Percentiles rank a stretch among this genome's conserved stretches.
These are phyloP conservation scores for Arothron firmamentum DNA, from an alignment of 2,113 vertebrate genomes.

Conservation along the genomic window DNA sequence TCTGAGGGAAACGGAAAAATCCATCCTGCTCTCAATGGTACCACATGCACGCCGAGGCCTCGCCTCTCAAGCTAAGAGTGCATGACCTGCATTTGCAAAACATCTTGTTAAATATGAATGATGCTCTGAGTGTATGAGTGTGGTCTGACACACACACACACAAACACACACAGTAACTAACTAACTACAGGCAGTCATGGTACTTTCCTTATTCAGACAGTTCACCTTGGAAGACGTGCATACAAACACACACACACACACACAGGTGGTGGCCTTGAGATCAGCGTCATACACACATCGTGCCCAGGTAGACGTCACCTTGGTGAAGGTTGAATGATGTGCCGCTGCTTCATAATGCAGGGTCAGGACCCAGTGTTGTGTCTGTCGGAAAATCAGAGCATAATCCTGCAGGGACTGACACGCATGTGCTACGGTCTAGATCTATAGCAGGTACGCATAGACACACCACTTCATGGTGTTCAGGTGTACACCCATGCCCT, in stretches of 20 bases:
- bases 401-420: slow-evolving; percentile 13
- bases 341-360: slow-evolving; percentile 14
- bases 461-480: slow-evolving; percentile 40
- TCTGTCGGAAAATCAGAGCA: too few relatives aligned
- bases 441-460: slow-evolving; percentile 3
- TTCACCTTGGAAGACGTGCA: background rate
- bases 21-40: slow-evolving; percentile 35
- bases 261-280: too few relatives aligned
- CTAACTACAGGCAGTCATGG: background rate
- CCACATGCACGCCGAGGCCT: slow-evolving; percentile 16
- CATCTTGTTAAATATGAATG: slow-evolving; percentile 67
- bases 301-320: background rate
- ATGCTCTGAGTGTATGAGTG: slow-evolving; percentile 49
- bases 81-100: slow-evolving; percentile 60
- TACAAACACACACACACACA: background rate
- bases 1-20: slow-evolving; percentile 15
- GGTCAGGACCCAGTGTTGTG: background rate
- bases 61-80: slow-evolving; percentile 20
- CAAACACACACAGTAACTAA: background rate
- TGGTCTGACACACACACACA: slow-evolving; percentile 11
- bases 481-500: slow-evolving; percentile 6
- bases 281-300: slow-evolving; percentile 7
- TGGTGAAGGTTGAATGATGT: slow-evolving; percentile 15
- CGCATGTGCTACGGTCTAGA: slow-evolving; percentile 20
- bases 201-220: background rate